phyloP scores from a whole-genome alignment of 2,888 invertebrate species.

The Calameuta idolon region DNA sequence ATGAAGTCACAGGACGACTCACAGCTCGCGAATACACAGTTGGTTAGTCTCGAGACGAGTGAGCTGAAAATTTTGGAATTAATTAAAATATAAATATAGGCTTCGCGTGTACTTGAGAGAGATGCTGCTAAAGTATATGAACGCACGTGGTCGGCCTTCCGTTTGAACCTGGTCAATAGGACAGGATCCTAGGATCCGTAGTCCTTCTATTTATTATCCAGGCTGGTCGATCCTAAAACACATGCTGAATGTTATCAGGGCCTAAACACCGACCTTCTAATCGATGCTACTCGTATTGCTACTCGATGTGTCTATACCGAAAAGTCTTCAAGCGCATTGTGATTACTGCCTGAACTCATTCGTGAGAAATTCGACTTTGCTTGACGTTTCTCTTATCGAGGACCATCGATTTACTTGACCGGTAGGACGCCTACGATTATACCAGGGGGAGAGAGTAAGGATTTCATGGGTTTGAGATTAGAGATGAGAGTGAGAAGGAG shows the following conservation, averaged over 20 bases:
- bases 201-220: not conserved
- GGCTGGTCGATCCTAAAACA: not conserved
- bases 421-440: not conserved
- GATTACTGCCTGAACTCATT: slow-evolving; percentile 41
- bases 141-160: not conserved
- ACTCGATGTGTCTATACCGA: slow-evolving; percentile 38
- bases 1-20: not conserved
- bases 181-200: not conserved
- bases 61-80: not conserved
- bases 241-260: slow-evolving; percentile 2
- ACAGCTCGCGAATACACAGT: not conserved
- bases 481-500: too few species aligned
- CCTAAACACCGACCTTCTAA: slow-evolving; percentile 8
- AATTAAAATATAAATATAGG: not conserved
- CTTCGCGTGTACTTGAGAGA: not conserved
- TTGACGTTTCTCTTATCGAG: slow-evolving; percentile 38
- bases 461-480: too few species aligned
- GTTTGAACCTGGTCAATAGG: not conserved
- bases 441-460: too few species aligned
- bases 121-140: not conserved
- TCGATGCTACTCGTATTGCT: slow-evolving; percentile 27
- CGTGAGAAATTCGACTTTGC: slow-evolving; percentile 22
- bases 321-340: slow-evolving; percentile 55
- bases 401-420: slow-evolving; percentile 35
- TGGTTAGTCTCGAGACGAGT: not conserved